phyloP scores from a whole-genome alignment of 2,113 vertebrate species.

The Dipodomys merriami region DNA sequence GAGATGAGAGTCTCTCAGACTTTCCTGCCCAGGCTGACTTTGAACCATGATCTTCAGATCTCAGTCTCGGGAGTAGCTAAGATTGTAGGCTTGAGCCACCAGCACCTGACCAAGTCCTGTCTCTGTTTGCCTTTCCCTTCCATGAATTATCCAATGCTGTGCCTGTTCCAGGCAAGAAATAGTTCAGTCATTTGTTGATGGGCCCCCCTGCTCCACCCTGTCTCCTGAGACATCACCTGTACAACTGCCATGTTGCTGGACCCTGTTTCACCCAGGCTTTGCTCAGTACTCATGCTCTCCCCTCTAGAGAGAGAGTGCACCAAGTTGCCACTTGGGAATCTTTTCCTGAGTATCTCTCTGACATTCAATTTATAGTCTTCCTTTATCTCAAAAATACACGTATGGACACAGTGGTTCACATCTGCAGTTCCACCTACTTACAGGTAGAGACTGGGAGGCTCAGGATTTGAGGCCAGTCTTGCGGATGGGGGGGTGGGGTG shows the following conservation, averaged over 20 bases:
- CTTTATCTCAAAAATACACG: not conserved
- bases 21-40: too few relatives aligned
- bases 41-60: too few relatives aligned
- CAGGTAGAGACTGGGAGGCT: too few relatives aligned
- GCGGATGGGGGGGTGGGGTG: too few relatives aligned
- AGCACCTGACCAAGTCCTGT: not conserved
- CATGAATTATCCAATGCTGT: accelerated
- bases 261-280: not conserved
- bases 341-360: not conserved
- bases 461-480: too few relatives aligned
- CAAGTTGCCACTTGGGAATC: not conserved
- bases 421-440: too few relatives aligned
- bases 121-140: not conserved
- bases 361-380: not conserved
- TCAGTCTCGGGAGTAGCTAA: too few relatives aligned
- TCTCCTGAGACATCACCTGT: not conserved
- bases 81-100: too few relatives aligned
- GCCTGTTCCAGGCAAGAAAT: not conserved
- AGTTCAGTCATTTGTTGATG: not conserved
- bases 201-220: not conserved
- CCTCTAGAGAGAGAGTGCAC: not conserved
- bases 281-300: not conserved
- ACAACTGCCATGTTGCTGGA: not conserved
- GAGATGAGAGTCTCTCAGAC: too few relatives aligned
- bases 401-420: too few relatives aligned